A percentile compares a stretch with the other conserved stretches of the same genome.
phyloP scores from a whole-genome alignment of 2,888 invertebrate genomes.

The Tortricodes alternella region DNA sequence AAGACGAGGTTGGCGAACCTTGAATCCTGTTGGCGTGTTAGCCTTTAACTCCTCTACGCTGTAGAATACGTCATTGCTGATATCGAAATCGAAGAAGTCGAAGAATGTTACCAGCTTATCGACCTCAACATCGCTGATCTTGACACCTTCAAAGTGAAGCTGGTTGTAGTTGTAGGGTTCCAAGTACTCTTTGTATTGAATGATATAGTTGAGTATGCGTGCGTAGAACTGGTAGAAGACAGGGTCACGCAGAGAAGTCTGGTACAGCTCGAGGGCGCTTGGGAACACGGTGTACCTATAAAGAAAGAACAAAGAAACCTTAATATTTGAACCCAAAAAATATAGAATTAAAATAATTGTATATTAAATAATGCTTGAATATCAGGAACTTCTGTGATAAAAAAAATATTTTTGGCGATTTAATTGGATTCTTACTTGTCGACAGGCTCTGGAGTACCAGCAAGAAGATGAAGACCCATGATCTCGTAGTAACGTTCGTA shows the following conservation, averaged over 20 bases:
- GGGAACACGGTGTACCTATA: slow-evolving; percentile 73
- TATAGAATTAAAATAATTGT: no score
- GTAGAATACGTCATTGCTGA: slow-evolving; percentile 64
- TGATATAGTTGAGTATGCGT: slow-evolving; percentile 71
- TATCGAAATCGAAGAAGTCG: slow-evolving; percentile 73
- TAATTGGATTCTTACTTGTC: slow-evolving; percentile 47
- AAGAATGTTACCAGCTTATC: slow-evolving; percentile 83
- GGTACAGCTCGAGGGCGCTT: slow-evolving; percentile 75
- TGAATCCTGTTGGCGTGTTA: slow-evolving; percentile 64
- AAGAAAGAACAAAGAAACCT: not conserved
- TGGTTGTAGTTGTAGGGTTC: slow-evolving; percentile 77
- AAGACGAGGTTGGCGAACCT: slow-evolving; percentile 85
- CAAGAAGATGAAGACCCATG: slow-evolving; percentile 74
- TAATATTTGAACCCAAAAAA: not conserved
- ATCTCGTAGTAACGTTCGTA: slow-evolving; percentile 83
- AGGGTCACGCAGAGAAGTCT: slow-evolving; percentile 84
- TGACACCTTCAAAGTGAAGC: slow-evolving; percentile 75
- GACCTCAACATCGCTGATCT: slow-evolving; percentile 76
- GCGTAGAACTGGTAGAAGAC: slow-evolving; percentile 84
- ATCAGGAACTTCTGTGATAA: no score
- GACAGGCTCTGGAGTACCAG: slow-evolving; percentile 49
- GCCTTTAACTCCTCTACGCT: slow-evolving; percentile 54
- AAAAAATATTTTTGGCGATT: no score
- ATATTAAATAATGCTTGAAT: no score
- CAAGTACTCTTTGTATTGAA: slow-evolving; percentile 75